phyloP scores from a whole-genome alignment of 2,113 vertebrate species.

The Rallus limicola region DNA sequence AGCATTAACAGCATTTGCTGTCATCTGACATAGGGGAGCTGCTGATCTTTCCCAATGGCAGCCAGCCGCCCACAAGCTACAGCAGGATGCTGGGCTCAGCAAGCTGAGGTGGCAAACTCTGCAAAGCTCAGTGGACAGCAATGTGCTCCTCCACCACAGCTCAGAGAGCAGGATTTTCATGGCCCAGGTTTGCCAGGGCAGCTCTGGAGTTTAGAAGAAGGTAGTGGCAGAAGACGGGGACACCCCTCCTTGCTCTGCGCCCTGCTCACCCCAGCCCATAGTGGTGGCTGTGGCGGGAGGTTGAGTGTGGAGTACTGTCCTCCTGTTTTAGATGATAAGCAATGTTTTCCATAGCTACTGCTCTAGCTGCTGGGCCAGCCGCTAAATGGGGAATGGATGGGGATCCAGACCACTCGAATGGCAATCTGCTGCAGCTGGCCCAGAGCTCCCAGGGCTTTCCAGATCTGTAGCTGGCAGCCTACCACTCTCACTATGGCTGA shows the following conservation, averaged over 20 bases:
- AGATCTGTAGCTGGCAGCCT: neutral
- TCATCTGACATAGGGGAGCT: neutral
- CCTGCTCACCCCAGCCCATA: neutral
- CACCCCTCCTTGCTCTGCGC: fast-evolving
- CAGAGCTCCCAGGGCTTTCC: neutral
- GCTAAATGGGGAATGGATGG: neutral
- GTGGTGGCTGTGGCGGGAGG: neutral
- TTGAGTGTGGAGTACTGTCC: neutral
- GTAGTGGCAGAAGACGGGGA: neutral
- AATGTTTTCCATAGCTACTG: neutral
- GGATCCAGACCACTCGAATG: neutral
- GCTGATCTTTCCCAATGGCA: neutral
- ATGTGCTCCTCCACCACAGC: neutral
- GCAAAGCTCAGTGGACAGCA: neutral
- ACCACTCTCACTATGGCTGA: fast-evolving
- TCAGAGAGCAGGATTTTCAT: neutral
- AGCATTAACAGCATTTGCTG: neutral
- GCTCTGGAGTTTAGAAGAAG: neutral
- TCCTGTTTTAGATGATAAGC: neutral
- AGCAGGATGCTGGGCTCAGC: neutral
- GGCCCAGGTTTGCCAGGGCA: neutral
- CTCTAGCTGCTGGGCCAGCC: neutral
- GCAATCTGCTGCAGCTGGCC: fast-evolving
- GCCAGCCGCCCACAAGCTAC: neutral
- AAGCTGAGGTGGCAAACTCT: neutral